Conservation (phyloP, 1,140 invertebrate species). For the Proales similis region DNA sequence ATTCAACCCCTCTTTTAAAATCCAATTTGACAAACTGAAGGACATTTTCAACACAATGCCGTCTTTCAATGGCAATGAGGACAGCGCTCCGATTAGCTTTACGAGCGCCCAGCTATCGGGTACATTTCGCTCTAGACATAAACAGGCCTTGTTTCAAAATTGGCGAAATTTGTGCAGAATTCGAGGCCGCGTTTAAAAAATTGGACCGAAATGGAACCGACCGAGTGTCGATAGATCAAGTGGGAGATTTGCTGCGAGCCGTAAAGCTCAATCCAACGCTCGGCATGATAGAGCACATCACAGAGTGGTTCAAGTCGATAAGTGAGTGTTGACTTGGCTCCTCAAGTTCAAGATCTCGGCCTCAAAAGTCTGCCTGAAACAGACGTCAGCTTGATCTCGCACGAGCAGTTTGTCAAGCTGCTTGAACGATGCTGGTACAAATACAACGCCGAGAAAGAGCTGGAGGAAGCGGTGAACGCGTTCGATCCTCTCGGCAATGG, state of each 20-base stretch:
- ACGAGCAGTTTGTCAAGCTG: slow-evolving; percentile 21
- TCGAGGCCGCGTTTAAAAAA: slow-evolving; percentile 22
- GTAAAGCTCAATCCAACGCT: slow-evolving; percentile 26
- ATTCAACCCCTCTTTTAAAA: too few species aligned
- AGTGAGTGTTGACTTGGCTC: not conserved
- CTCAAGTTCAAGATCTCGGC: not conserved
- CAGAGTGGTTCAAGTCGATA: slow-evolving; percentile 23
- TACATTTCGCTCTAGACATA: not conserved
- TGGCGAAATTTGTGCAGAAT: not conserved
- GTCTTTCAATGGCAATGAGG: not conserved
- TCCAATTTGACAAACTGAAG: too few species aligned
- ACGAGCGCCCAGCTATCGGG: not conserved
- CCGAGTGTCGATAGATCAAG: slow-evolving; percentile 8
- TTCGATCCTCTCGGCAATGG: slow-evolving; percentile 34
- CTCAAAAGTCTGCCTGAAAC: not conserved
- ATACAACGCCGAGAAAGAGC: not conserved
- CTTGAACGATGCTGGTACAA: slow-evolving; percentile 29
- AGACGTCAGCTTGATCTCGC: slow-evolving; percentile 8
- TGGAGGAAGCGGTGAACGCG: slow-evolving; percentile 10
- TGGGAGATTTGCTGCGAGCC: slow-evolving; percentile 7
- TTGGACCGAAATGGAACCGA: slow-evolving; percentile 24
- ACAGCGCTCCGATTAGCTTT: not conserved
- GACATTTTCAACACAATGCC: slow-evolving; percentile 24
- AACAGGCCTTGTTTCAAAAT: not conserved
- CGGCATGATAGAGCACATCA: slow-evolving; percentile 13